These are phyloP conservation scores for Calyptomena viridis DNA, from an alignment of 2,113 vertebrate genomes.

Conservation along the genomic window DNA sequence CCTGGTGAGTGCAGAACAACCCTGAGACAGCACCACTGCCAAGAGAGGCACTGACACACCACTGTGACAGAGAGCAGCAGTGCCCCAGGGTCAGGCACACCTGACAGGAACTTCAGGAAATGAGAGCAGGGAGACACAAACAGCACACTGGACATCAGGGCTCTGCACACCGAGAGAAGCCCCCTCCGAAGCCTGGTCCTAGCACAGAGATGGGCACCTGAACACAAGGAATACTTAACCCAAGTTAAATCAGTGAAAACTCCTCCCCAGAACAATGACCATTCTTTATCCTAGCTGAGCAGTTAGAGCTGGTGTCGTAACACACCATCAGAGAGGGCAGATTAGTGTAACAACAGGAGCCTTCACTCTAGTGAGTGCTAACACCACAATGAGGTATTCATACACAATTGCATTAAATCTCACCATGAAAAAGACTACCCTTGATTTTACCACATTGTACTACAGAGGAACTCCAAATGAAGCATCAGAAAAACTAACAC, in stretches of 20 bases:
- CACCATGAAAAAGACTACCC: not conserved
- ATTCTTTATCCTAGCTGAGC: not conserved
- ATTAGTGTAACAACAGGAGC: constrained; percentile 38
- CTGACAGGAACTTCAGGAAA: not conserved
- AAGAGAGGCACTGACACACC: not conserved
- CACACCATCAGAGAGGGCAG: constrained; percentile 31
- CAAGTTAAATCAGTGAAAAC: not conserved
- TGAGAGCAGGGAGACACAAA: not conserved
- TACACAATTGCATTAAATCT: not conserved
- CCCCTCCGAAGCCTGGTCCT: not conserved
- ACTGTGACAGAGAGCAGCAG: not conserved
- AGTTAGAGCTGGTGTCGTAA: not conserved
- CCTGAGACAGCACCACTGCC: not conserved
- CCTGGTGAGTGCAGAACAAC: not conserved
- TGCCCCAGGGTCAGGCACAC: not conserved
- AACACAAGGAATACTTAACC: not conserved
- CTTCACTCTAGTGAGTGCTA: constrained; percentile 20
- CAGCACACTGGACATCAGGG: not conserved
- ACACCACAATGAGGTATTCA: not conserved
- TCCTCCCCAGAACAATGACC: not conserved
- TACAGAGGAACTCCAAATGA: not conserved
- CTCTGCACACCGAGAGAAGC: not conserved
- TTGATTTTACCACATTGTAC: not conserved
- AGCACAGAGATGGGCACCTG: not conserved
- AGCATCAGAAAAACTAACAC: not conserved